These are phyloP conservation scores for Aldrovandia affinis DNA, from an alignment of 2,797 vertebrate genomes.

Conservation along the genomic window DNA sequence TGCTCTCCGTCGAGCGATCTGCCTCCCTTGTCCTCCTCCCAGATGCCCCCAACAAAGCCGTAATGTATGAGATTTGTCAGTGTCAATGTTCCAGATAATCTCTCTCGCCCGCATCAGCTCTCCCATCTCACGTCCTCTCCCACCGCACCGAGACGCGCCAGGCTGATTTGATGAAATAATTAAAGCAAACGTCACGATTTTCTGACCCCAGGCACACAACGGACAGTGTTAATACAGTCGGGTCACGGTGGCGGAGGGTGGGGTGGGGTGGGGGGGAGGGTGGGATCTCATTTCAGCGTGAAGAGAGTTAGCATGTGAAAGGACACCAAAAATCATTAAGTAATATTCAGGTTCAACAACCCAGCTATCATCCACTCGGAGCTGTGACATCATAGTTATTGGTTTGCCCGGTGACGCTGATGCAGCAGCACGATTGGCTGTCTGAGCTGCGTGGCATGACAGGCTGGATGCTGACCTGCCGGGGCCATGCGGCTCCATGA, in stretches of 20 bases:
- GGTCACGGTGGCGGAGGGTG: background rate
- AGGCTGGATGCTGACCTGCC: too few species aligned
- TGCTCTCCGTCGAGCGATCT: conserved; percentile 56
- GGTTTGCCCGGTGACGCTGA: too few species aligned
- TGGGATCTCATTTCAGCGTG: background rate
- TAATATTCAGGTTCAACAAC: background rate
- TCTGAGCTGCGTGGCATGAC: too few species aligned
- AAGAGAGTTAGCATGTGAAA: background rate
- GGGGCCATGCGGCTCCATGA: too few species aligned
- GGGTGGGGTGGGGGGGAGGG: too few species aligned
- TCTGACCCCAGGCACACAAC: conserved; percentile 25
- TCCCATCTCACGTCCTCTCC: conserved; percentile 55
- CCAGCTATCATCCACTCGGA: background rate
- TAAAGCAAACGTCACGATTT: conserved; percentile 20
- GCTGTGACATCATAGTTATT: too few species aligned
- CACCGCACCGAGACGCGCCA: conserved; percentile 34
- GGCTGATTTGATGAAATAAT: conserved; percentile 29
- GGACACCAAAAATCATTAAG: background rate
- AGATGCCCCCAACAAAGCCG: conserved; percentile 70
- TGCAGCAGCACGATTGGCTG: too few species aligned
- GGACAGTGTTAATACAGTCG: conserved; percentile 33
- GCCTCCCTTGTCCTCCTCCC: conserved; percentile 23
- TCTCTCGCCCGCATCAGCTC: conserved; percentile 71
- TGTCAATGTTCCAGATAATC: conserved; percentile 77
- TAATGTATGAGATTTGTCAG: conserved; percentile 83